Evolutionary conservation across 2,113 vertebrate genomes (phyloP).

Genomic region (Gasterosteus aculeatus): DNA sequence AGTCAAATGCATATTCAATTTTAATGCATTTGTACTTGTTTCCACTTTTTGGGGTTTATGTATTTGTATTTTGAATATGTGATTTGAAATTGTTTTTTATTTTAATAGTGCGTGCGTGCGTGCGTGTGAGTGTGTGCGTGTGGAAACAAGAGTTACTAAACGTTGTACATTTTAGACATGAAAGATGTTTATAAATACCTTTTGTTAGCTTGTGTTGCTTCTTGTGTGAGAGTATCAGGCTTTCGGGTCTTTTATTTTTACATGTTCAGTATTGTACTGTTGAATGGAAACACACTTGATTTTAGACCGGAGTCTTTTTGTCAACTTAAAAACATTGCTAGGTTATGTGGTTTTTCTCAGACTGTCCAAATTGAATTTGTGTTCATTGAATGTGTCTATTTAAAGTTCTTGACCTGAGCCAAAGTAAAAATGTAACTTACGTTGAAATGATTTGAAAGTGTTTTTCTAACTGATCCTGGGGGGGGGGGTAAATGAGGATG

Average conservation of each 20-base stretch:
- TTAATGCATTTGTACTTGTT: slow-evolving; percentile 29
- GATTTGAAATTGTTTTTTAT: neutral
- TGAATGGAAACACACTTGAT: neutral
- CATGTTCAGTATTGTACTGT: neutral
- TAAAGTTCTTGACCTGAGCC: slow-evolving; percentile 20
- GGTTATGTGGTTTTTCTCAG: neutral
- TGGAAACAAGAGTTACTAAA: neutral
- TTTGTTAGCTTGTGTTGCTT: slow-evolving; percentile 7
- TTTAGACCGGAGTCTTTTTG: slow-evolving; percentile 1
- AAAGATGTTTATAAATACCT: slow-evolving; percentile 11
- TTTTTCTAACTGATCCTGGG: neutral
- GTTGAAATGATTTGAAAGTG: neutral
- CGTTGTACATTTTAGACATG: slow-evolving; percentile 15
- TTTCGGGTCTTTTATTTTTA: neutral
- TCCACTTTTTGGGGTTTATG: neutral
- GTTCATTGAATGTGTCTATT: slow-evolving; percentile 14
- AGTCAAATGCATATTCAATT: neutral
- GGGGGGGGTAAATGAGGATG: no score
- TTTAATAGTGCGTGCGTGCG: slow-evolving; percentile 3
- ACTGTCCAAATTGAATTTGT: slow-evolving; percentile 5
- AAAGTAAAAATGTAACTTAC: slow-evolving; percentile 3
- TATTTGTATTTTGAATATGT: slow-evolving; percentile 14
- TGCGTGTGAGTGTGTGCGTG: slow-evolving; percentile 6
- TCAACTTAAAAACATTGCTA: neutral
- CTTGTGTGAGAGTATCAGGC: neutral